phyloP scores from a whole-genome alignment of 2,888 invertebrate species.

The Catocala fraxini region DNA sequence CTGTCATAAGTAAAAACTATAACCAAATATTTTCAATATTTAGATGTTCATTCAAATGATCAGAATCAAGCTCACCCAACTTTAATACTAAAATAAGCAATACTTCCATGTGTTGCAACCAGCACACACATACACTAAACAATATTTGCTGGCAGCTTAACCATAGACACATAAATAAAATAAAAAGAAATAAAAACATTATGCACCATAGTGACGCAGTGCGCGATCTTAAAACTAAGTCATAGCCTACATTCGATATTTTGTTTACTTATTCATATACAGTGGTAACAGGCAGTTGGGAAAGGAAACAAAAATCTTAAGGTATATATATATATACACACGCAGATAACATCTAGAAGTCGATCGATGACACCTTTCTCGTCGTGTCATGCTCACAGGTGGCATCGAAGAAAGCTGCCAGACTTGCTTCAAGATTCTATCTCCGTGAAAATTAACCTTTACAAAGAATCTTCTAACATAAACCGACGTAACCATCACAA shows the following conservation, averaged over 20 bases:
- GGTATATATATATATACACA: no score
- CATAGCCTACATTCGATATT: slow-evolving; percentile 76
- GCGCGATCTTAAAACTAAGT: slow-evolving; percentile 60
- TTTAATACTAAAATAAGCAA: slow-evolving; percentile 51
- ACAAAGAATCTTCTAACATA: no score
- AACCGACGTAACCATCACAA: no score
- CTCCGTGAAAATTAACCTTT: no score
- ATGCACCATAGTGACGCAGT: slow-evolving; percentile 69
- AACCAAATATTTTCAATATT: slow-evolving; percentile 9
- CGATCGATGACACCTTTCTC: no score
- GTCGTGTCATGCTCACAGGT: no score
- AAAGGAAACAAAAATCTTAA: slow-evolving; percentile 19
- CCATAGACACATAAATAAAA: slow-evolving; percentile 38
- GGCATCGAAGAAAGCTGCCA: no score
- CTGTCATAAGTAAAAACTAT: background rate
- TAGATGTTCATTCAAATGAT: slow-evolving; percentile 8
- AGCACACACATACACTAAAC: background rate
- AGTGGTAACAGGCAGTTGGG: slow-evolving; percentile 49
- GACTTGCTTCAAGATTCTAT: no score
- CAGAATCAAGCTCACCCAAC: slow-evolving; percentile 33
- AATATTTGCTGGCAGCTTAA: slow-evolving; percentile 5
- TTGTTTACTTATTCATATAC: slow-evolving; percentile 32
- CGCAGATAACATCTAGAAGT: no score
- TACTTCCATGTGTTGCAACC: slow-evolving; percentile 35
- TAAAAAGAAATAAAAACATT: slow-evolving; percentile 61